These are phyloP conservation scores for Propithecus perrieri DNA, from an alignment of 2,797 vertebrate species.

Conservation along the genomic window DNA sequence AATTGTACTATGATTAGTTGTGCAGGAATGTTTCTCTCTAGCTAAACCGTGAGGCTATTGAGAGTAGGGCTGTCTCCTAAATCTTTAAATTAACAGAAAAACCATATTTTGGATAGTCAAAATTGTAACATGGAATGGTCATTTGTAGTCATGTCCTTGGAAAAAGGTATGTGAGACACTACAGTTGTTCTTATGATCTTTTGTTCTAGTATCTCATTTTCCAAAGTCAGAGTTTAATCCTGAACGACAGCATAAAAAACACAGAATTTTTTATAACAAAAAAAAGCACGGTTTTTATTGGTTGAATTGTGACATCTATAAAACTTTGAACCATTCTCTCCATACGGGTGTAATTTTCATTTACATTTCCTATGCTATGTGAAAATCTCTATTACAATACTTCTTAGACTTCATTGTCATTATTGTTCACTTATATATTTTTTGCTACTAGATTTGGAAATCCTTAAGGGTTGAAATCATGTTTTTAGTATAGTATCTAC, in stretches of 20 bases:
- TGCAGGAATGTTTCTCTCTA: neutral
- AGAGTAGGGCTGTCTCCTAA: neutral
- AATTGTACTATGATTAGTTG: neutral
- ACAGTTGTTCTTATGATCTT: neutral
- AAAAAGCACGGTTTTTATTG: neutral
- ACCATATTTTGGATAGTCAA: neutral
- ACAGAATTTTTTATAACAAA: neutral
- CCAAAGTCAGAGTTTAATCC: neutral
- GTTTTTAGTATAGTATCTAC: constrained; percentile 28
- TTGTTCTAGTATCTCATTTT: constrained; percentile 20
- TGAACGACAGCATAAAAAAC: neutral
- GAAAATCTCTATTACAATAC: neutral
- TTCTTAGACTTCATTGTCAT: constrained; percentile 26
- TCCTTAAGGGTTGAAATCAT: neutral
- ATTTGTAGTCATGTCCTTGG: neutral
- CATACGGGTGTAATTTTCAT: neutral
- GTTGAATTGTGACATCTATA: neutral
- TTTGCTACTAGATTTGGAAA: constrained; percentile 17
- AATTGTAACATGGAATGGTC: constrained; percentile 3
- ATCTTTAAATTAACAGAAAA: neutral
- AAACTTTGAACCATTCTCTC: neutral
- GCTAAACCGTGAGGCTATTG: neutral
- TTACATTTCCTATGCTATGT: neutral
- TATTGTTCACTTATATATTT: neutral
- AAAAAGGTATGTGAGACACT: neutral